Evolutionary conservation across 2,113 vertebrate genomes (phyloP).

Genomic region (Polypterus bichir): DNA sequence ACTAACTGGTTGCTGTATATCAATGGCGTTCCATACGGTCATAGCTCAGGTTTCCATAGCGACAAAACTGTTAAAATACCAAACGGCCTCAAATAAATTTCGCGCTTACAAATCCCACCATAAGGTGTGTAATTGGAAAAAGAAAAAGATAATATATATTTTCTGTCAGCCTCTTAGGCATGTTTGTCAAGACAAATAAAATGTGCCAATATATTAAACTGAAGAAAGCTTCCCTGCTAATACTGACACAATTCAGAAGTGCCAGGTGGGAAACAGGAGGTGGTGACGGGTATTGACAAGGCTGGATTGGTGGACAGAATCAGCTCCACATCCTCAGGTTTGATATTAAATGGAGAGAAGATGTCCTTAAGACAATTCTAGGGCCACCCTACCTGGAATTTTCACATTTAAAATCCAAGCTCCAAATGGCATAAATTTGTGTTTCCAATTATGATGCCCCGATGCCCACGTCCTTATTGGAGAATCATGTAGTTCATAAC

Average conservation of each 20-base stretch:
- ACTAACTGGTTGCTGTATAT: background rate
- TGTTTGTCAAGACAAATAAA: slow-evolving; percentile 4
- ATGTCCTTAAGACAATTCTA: no score
- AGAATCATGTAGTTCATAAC: no score
- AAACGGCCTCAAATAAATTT: background rate
- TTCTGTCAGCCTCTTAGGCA: background rate
- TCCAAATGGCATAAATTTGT: no score
- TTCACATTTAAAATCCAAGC: no score
- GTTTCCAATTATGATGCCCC: no score
- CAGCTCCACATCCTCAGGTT: no score
- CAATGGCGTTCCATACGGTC: background rate
- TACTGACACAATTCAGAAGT: background rate
- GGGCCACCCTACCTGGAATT: no score
- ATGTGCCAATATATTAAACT: background rate
- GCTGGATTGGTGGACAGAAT: no score
- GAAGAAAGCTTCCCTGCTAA: background rate
- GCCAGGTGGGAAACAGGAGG: background rate
- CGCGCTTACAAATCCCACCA: background rate
- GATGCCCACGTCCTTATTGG: no score
- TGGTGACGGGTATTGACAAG: background rate
- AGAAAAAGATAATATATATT: slow-evolving; percentile 1
- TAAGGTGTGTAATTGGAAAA: background rate
- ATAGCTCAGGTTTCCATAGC: slow-evolving; percentile 2
- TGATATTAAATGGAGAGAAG: no score
- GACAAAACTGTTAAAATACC: background rate